A percentile compares a stretch with the other conserved stretches of the same genome.
phyloP scores from a whole-genome alignment of 2,797 vertebrate genomes.

The Trematomus bernacchii region DNA sequence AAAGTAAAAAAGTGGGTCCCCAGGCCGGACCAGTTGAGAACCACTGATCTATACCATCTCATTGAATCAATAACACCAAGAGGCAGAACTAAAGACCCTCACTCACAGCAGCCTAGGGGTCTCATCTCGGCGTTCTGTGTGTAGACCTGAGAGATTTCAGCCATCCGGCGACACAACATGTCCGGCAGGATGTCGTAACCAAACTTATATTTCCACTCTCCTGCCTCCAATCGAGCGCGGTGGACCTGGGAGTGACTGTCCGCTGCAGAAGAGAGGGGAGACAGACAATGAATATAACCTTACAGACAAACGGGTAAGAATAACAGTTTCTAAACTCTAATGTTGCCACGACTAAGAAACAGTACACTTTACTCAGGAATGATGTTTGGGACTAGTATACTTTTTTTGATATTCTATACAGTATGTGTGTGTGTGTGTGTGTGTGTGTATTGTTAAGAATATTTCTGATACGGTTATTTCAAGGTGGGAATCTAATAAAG shows the following conservation, averaged over 20 bases:
- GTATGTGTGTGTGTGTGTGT: too few species aligned
- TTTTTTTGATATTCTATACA: too few species aligned
- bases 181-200: conserved; percentile 86
- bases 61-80: too few species aligned
- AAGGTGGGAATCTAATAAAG: too few species aligned
- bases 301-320: neutral
- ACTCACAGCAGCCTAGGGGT: conserved; percentile 89
- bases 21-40: too few species aligned
- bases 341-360: too few species aligned
- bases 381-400: too few species aligned
- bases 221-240: conserved; percentile 84
- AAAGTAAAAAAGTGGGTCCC: too few species aligned
- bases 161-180: conserved; percentile 83
- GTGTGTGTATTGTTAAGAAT: too few species aligned
- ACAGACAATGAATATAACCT: neutral
- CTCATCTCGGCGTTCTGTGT: conserved; percentile 89
- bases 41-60: too few species aligned
- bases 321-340: neutral
- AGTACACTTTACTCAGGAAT: too few species aligned
- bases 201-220: conserved; percentile 88
- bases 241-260: conserved; percentile 89
- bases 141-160: conserved; percentile 88
- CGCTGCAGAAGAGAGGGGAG: conserved; percentile 51
- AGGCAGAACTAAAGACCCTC: neutral
- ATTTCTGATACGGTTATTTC: too few species aligned